A percentile compares a stretch with the other conserved stretches of the same genome.
Conservation (phyloP, 1,140 invertebrate genomes). For the Zelostemma sp. region DNA sequence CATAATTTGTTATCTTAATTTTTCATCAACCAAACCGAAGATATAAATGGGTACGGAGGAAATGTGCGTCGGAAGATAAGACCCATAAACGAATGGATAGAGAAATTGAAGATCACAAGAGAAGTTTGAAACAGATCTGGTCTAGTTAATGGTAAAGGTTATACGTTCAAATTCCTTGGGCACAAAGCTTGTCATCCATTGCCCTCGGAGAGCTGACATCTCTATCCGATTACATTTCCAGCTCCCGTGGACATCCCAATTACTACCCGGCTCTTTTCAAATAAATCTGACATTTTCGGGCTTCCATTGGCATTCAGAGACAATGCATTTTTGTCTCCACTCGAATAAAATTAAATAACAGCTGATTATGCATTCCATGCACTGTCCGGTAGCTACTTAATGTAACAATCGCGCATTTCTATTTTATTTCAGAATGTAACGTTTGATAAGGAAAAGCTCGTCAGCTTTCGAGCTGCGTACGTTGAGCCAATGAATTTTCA, state of each 20-base stretch:
- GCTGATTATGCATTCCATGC: no score
- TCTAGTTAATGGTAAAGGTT: constrained; percentile 7
- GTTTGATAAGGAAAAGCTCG: background rate
- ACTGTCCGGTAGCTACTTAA: background rate
- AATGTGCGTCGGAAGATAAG: constrained; percentile 10
- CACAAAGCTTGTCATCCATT: constrained; percentile 13
- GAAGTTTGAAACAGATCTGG: constrained; percentile 17
- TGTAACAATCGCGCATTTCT: background rate
- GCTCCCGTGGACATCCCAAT: constrained; percentile 1
- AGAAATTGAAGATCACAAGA: constrained; percentile 20
- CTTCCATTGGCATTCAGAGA: constrained; percentile 2
- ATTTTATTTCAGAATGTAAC: background rate
- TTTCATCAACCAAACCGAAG: constrained; percentile 16
- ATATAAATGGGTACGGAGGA: background rate
- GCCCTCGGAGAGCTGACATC: background rate
- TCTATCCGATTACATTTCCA: constrained; percentile 13
- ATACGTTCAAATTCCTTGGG: constrained; percentile 12
- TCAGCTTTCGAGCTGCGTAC: background rate
- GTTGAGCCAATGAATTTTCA: constrained; percentile 1
- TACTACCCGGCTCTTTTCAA: background rate
- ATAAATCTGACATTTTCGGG: background rate
- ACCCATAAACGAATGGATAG: constrained; percentile 11
- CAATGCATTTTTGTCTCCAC: no score
- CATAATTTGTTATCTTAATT: constrained; percentile 18
- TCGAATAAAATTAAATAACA: no score